phyloP scores from a whole-genome alignment of 1,140 invertebrate genomes.

The Bombus balteatus region DNA sequence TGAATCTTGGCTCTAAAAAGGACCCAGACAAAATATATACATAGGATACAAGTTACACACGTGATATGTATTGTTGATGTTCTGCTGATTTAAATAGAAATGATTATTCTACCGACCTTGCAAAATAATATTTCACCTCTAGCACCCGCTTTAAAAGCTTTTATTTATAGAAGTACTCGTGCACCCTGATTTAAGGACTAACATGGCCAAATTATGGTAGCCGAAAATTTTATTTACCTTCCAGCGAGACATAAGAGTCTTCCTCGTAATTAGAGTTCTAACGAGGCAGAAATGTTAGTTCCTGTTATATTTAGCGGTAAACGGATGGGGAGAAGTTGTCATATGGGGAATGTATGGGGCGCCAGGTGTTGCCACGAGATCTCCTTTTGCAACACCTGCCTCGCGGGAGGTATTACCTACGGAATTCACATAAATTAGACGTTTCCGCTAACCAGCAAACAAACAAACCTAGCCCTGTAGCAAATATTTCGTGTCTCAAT shows the following conservation, averaged over 20 bases:
- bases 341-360: conserved; percentile 52
- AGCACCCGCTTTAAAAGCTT: not conserved
- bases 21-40: no score
- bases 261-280: conserved; percentile 9
- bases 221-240: not conserved
- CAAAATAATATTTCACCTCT: not conserved
- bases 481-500: no score
- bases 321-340: conserved; percentile 21
- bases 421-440: conserved; percentile 59
- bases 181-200: not conserved
- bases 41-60: no score
- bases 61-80: not conserved
- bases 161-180: not conserved
- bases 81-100: not conserved
- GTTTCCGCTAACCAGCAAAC: not conserved
- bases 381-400: conserved; percentile 68
- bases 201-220: not conserved
- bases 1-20: no score
- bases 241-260: not conserved
- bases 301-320: conserved; percentile 17
- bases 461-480: not conserved
- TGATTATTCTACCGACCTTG: no score
- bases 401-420: conserved; percentile 57
- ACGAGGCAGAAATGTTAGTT: conserved; percentile 19
- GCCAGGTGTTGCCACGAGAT: conserved; percentile 65